Evolutionary conservation across 92 coral and sea anemone species (phyloP).

Genomic region (Chrysogorgia sp.): DNA sequence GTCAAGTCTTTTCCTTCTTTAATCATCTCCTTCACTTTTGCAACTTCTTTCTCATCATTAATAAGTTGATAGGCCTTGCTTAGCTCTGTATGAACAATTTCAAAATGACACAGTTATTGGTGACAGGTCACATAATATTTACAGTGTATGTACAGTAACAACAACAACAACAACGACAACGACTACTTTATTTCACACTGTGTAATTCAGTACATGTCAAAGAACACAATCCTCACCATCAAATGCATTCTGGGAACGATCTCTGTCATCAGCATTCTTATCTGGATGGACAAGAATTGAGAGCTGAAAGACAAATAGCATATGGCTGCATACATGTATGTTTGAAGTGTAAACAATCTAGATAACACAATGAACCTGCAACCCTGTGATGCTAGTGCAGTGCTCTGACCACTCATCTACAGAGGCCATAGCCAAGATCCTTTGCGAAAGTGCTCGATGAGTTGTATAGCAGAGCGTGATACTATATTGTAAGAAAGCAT

Average conservation of each 20-base stretch:
- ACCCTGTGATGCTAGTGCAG: no score
- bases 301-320: conserved; percentile 59
- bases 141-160: neutral
- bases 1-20: conserved; percentile 93
- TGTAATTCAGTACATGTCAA: no score
- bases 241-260: conserved; percentile 94
- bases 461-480: no score
- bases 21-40: conserved; percentile 79
- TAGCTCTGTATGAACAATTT: conserved; percentile 66
- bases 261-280: conserved; percentile 86
- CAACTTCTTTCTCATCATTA: conserved; percentile 80
- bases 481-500: no score
- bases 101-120: neutral
- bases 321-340: neutral
- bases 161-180: neutral
- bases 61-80: conserved; percentile 74
- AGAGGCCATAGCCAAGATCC: no score
- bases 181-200: no score
- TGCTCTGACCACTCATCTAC: no score
- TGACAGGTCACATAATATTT: no score
- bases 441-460: no score
- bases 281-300: conserved; percentile 98
- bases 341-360: neutral
- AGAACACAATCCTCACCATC: conserved; percentile 65
- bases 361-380: no score